Evolutionary conservation across 1,140 invertebrate species (phyloP).

Genomic region (Drosophila ironensis): DNA sequence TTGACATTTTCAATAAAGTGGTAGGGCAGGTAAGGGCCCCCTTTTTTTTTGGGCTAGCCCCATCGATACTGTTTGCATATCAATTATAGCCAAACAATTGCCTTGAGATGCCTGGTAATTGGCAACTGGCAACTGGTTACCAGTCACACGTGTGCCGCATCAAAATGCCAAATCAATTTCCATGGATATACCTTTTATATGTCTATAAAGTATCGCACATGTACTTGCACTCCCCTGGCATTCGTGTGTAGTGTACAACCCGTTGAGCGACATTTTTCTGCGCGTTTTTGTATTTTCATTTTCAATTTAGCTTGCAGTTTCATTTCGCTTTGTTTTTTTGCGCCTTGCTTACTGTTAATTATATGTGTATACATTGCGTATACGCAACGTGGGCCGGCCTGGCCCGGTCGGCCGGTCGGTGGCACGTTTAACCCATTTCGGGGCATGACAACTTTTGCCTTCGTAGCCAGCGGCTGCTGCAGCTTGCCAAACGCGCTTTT

Average conservation of each 20-base stretch:
- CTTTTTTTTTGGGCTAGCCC: neutral
- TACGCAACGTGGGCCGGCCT: slow-evolving; percentile 53
- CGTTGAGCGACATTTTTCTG: slow-evolving; percentile 53
- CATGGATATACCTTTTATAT: no score
- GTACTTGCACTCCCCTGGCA: neutral
- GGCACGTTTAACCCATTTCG: slow-evolving; percentile 76
- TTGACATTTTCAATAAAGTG: slow-evolving; percentile 32
- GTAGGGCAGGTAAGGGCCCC: slow-evolving; percentile 1
- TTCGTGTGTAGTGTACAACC: slow-evolving; percentile 17
- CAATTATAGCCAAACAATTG: slow-evolving; percentile 46
- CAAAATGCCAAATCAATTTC: slow-evolving; percentile 58
- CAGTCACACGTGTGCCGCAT: slow-evolving; percentile 48
- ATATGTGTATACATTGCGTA: slow-evolving; percentile 59
- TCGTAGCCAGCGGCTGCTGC: slow-evolving; percentile 45
- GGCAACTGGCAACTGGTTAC: slow-evolving; percentile 23
- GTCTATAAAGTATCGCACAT: slow-evolving; percentile 22
- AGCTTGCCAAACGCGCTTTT: slow-evolving; percentile 49
- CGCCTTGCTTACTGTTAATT: slow-evolving; percentile 42
- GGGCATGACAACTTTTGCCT: slow-evolving; percentile 75
- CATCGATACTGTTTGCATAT: slow-evolving; percentile 43
- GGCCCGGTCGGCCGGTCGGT: slow-evolving; percentile 22
- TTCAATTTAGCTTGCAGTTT: slow-evolving; percentile 45
- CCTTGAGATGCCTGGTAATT: slow-evolving; percentile 42
- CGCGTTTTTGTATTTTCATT: slow-evolving; percentile 21
- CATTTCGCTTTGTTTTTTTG: slow-evolving; percentile 22